Base-by-base conservation (phyloP, 2,888 invertebrate genomes). In the Scrobipalpa costella region DNA sequence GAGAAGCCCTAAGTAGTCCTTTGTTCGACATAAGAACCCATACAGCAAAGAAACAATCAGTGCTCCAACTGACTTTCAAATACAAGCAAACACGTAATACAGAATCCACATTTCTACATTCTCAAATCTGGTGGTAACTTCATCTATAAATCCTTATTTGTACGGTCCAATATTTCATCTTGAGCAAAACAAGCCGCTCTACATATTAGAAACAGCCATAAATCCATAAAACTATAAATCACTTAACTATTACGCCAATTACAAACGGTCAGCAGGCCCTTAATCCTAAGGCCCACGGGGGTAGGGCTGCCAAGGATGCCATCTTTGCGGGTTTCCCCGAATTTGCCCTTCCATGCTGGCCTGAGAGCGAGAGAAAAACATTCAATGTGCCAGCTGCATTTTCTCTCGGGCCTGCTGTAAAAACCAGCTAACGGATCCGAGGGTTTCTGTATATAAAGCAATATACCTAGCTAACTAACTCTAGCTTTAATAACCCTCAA, bases 171-270 rank as follows among this genome's bases (percentile, higher is more conserved):
- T 55, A 15, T 34, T 33, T 55, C 55, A 55, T 34, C 33, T 7
- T 1, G 7, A 55, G 34, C 55, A 58, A 58, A 40, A 40, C 58
- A 58, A 40, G 33, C 47, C 27, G 34, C 40, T 21, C 60, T 49
- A 33, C 34, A 47, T 60, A 58, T 40, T n/a, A n/a, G 38, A 33
- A 55, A 38, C 8, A 50, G 34, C 21, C 57, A 66, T 63, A 66
- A 66, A 66, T 66, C 61, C 36, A 61, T 71, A 76, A 73, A 68
- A 68, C 76, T 74, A 86, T 88, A 89, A 88, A 89, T 89, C 88
- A 84, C 75, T 79, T 74, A 83, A 81, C 83, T 84, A 87, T 88
- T 88, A 88, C 86, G 86, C 86, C 90, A 89, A 90, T 90, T 90
- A 90, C 83, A 83, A 27, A 80, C 78, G 83, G 84, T 76, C 85